Conservation (phyloP, 2,113 vertebrate species). For the Pygoscelis antarcticus region DNA sequence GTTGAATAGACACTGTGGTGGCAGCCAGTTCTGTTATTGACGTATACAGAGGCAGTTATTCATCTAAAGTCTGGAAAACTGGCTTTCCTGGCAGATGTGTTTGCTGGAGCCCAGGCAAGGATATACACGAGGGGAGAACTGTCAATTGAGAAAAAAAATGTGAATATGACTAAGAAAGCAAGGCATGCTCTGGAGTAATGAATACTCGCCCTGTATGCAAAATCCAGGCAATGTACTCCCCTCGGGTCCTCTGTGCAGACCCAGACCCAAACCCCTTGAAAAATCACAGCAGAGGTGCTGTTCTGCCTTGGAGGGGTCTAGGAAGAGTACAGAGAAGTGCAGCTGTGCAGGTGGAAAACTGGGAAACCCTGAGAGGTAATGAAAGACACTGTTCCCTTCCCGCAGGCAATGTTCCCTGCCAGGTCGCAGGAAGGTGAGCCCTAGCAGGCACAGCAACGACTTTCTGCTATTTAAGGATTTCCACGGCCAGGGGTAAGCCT, state of each 20-base stretch:
- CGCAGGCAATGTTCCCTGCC: not conserved
- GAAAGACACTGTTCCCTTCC: not conserved
- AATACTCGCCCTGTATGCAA: not conserved
- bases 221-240: not conserved
- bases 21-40: not conserved
- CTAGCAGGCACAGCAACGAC: not conserved
- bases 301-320: not conserved
- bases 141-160: rapidly evolving
- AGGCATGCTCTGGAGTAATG: not conserved
- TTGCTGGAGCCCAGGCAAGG: not conserved
- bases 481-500: not conserved
- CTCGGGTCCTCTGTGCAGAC: not conserved
- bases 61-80: not conserved
- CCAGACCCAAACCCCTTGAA: not conserved
- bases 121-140: not conserved
- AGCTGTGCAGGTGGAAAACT: not conserved
- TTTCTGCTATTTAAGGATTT: not conserved
- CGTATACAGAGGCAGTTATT: not conserved
- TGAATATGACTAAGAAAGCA: not conserved
- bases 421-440: not conserved
- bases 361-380: not conserved
- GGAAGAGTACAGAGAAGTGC: not conserved
- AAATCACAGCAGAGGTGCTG: not conserved
- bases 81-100: not conserved
- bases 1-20: not conserved